Evolutionary conservation across 2,888 invertebrate genomes (phyloP), one percentile per base, ranked within the genome.

Genomic region (Arge pagana): DNA sequence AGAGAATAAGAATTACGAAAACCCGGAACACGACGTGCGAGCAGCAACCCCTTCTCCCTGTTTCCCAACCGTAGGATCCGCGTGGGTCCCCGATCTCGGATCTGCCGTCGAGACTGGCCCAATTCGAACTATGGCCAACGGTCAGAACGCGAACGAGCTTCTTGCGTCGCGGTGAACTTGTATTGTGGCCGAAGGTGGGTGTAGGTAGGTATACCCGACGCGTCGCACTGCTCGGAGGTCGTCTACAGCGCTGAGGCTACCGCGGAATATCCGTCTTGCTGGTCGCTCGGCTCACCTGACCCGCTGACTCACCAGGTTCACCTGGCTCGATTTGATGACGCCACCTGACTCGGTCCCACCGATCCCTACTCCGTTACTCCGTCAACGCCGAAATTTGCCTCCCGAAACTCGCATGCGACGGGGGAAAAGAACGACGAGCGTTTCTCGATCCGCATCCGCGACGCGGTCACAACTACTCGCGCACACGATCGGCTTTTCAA

Each of bases 321-420:
- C 60, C 64, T 42, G 42, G 41, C 28, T 26, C 10, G 41, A 11
- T 21, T 43, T 31, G 43, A 35, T 21, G 15, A 33, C 55, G 55
- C 63, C 66, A 65, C 65, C 66, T 65, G 66, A 66, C 65, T 60
- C 59, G 60, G 59, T 63, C 57, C 52, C 60, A 57, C 61, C n/a
- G 56, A 56, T 63, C 58, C 48, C 41, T 35, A 7, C 13, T 11
- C 23, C 11, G n/a, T 15, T n/a, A 15, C 31, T 16, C 51, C 28
- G 37, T 40, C 21, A 37, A 30, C 21, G 35, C 45, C 31, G 15
- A 15, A 45, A 18, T 50, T 50, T 30, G 15, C 40, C 42, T 42
- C 24, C 23, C 28, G 42, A 42, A 24, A 8, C 7, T 13, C 40
- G 19, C 3, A 19, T 40, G 16, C 3, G 26, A n/a, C n/a, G 16